A percentile compares a stretch with the other conserved stretches of the same genome.
These are phyloP conservation scores for Acipenser ruthenus DNA, from an alignment of 2,797 vertebrate species.

Conservation along the genomic window DNA sequence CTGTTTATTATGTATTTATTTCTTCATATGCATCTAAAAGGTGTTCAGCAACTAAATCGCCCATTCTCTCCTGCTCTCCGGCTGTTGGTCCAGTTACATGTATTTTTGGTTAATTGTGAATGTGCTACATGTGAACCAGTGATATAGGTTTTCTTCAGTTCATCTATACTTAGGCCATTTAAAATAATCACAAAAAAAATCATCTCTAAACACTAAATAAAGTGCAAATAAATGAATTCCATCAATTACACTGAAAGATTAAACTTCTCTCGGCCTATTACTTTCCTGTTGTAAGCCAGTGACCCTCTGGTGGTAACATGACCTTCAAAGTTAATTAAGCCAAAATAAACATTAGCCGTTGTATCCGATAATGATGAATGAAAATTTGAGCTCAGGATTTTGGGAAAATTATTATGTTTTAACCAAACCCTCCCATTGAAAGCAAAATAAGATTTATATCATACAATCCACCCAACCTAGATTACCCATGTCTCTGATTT, in stretches of 20 bases:
- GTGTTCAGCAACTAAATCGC: too few relatives aligned
- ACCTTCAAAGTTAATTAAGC: constrained; percentile 59
- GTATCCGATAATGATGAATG: constrained; percentile 35
- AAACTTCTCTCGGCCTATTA: constrained; percentile 24
- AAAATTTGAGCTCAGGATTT: constrained; percentile 25
- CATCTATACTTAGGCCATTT: constrained; percentile 22
- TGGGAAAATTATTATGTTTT: constrained; percentile 25
- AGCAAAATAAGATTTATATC: neutral
- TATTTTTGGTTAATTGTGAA: constrained; percentile 9
- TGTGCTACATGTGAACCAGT: constrained; percentile 21
- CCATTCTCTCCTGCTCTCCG: too few relatives aligned
- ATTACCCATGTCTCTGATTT: neutral
- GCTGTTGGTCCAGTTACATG: too few relatives aligned
- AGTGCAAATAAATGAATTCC: constrained; percentile 41
- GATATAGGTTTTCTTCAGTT: constrained; percentile 35
- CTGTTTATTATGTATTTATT: too few relatives aligned
- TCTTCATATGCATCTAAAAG: too few relatives aligned
- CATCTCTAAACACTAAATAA: constrained; percentile 31
- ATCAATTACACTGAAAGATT: constrained; percentile 32
- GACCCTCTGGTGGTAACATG: constrained; percentile 43
- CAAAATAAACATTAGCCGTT: constrained; percentile 9
- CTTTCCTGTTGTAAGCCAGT: constrained; percentile 34
- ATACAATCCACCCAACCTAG: neutral
- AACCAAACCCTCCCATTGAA: neutral
- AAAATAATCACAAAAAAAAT: constrained; percentile 26